phyloP scores from a whole-genome alignment of 2,888 invertebrate species.

The Catocala nupta region DNA sequence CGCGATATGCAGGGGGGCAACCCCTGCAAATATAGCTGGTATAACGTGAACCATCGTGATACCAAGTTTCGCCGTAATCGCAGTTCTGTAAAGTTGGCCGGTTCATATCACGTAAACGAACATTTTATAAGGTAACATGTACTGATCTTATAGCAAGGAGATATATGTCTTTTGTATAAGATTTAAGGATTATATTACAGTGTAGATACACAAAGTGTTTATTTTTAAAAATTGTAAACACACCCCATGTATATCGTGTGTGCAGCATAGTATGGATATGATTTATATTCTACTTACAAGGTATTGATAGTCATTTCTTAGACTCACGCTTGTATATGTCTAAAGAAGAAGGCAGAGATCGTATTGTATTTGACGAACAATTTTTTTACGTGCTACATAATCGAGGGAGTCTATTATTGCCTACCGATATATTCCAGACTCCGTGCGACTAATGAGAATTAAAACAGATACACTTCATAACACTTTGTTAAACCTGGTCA shows the following conservation, averaged over 20 bases:
- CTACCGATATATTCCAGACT: too few species aligned
- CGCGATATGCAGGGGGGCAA: slow-evolving; percentile 61
- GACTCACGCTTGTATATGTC: too few species aligned
- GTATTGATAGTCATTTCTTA: too few species aligned
- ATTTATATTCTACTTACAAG: too few species aligned
- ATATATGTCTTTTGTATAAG: not conserved
- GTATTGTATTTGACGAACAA: too few species aligned
- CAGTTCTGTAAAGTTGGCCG: slow-evolving; percentile 44
- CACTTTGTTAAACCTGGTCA: too few species aligned
- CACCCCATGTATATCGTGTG: slow-evolving; percentile 3
- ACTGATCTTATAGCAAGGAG: slow-evolving; percentile 1
- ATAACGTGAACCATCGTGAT: slow-evolving; percentile 38
- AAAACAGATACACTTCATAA: too few species aligned
- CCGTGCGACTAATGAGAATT: too few species aligned
- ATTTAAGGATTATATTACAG: slow-evolving; percentile 13
- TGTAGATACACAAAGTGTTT: too few species aligned
- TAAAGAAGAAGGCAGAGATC: too few species aligned
- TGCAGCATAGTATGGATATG: slow-evolving; percentile 13
- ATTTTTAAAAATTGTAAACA: slow-evolving; percentile 2
- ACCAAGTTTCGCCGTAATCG: slow-evolving; percentile 19
- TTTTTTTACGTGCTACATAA: too few species aligned
- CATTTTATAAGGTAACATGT: slow-evolving; percentile 11
- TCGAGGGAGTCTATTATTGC: too few species aligned
- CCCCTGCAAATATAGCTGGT: slow-evolving; percentile 51
- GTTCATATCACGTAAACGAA: slow-evolving; percentile 40